Percentiles rank a stretch among this genome's conserved stretches.
Conservation (phyloP, 2,113 vertebrate genomes). For the Bubo scandiacus region DNA sequence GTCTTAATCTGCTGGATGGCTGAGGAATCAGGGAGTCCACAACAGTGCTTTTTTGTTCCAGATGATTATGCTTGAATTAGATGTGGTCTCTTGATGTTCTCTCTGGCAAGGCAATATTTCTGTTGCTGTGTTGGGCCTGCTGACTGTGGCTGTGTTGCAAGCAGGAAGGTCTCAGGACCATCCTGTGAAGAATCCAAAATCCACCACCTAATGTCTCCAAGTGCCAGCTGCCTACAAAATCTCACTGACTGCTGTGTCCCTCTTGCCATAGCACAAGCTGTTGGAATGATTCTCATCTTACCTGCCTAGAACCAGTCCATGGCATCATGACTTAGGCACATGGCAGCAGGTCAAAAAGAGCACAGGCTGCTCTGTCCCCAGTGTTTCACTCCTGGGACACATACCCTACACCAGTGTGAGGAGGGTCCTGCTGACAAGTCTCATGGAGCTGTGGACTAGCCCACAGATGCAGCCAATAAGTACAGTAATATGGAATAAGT, state of each 20-base stretch:
- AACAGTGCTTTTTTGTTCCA: background rate
- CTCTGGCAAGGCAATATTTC: background rate
- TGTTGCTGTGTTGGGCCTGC: background rate
- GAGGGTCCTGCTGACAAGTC: background rate
- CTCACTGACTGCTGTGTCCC: background rate
- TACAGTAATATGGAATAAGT: background rate
- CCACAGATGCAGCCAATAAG: background rate
- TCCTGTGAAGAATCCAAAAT: background rate
- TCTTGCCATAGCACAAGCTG: too few relatives aligned
- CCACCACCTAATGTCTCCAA: background rate
- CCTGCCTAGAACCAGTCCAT: background rate
- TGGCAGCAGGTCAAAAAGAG: background rate
- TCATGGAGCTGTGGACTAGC: background rate
- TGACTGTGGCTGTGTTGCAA: background rate
- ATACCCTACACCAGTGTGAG: background rate
- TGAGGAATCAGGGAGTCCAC: background rate
- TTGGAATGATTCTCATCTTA: background rate
- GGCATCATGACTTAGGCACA: fast-evolving
- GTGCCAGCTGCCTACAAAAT: background rate
- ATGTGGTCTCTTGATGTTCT: background rate
- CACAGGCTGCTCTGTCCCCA: too few relatives aligned
- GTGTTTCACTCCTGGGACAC: background rate
- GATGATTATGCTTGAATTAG: background rate
- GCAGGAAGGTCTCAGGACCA: background rate
- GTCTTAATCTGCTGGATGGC: background rate